A percentile compares a stretch with the other conserved stretches of the same genome.
phyloP scores from a whole-genome alignment of 1,140 invertebrate genomes.

The Tetramorium alpestre region DNA sequence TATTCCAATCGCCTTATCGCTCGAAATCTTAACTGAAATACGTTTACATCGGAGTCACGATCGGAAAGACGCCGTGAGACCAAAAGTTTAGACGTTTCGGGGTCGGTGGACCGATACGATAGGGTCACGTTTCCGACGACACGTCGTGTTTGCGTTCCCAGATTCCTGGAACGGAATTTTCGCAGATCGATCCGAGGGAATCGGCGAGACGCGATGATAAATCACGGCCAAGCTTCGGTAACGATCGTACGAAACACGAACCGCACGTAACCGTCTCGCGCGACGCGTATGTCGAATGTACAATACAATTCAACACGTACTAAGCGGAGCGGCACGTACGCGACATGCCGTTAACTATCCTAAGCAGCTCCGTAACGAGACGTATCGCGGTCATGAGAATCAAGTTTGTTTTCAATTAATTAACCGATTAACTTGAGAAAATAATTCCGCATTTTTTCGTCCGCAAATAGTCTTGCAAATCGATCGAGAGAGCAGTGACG shows the following conservation, averaged over 20 bases:
- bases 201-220: slow-evolving; percentile 59
- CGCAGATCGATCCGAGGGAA: slow-evolving; percentile 20
- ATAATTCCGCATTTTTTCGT: neutral
- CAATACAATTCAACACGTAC: slow-evolving; percentile 65
- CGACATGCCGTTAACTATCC: slow-evolving; percentile 50
- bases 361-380: slow-evolving; percentile 29
- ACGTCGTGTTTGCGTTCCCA: slow-evolving; percentile 38
- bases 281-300: slow-evolving; percentile 47
- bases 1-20: slow-evolving; percentile 41
- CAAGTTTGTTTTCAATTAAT: neutral
- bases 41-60: slow-evolving; percentile 43
- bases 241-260: slow-evolving; percentile 37
- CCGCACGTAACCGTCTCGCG: slow-evolving; percentile 23
- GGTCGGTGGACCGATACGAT: neutral
- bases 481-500: neutral
- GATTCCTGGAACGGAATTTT: slow-evolving; percentile 45
- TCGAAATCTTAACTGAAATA: slow-evolving; percentile 48
- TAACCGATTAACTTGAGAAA: neutral
- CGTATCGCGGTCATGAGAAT: slow-evolving; percentile 19
- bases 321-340: slow-evolving; percentile 47
- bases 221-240: slow-evolving; percentile 59
- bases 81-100: slow-evolving; percentile 50
- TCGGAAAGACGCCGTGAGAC: neutral
- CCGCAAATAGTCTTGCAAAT: neutral
- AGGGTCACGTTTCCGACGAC: slow-evolving; percentile 61